A percentile compares a stretch with the other conserved stretches of the same genome.
Conservation (phyloP, 2,888 invertebrate species). For the Drosophila subquinaria region DNA sequence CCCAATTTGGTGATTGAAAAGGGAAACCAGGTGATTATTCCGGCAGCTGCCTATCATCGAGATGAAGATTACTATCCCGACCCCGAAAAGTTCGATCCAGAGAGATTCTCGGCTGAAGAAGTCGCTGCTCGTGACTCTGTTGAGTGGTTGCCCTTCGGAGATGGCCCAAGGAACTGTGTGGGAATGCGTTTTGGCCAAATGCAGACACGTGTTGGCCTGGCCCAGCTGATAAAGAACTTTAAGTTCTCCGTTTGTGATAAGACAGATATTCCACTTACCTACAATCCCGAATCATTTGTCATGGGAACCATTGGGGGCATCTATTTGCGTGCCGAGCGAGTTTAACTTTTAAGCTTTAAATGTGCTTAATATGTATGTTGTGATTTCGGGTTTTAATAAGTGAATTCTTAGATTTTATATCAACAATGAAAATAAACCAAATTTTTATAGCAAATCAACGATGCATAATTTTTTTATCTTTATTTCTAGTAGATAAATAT, state of each 20-base stretch:
- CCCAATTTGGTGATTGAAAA: constrained; percentile 86
- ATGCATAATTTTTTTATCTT: too few species aligned
- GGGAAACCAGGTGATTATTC: constrained; percentile 69
- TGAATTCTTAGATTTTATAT: neutral
- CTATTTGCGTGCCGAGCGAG: constrained; percentile 29
- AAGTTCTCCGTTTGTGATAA: constrained; percentile 65
- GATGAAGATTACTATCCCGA: constrained; percentile 86
- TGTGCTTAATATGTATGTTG: neutral
- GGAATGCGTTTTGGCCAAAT: constrained; percentile 83
- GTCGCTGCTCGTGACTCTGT: constrained; percentile 86
- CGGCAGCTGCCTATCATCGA: constrained; percentile 86
- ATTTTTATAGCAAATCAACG: too few species aligned
- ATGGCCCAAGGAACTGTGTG: constrained; percentile 83
- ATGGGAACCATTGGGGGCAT: constrained; percentile 58
- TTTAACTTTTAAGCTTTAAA: constrained; percentile 2
- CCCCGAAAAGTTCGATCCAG: constrained; percentile 88
- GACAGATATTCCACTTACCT: constrained; percentile 69
- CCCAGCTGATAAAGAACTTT: constrained; percentile 74
- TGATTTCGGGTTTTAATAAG: neutral
- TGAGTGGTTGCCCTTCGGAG: constrained; percentile 83
- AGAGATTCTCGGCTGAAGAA: constrained; percentile 87
- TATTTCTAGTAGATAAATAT: too few species aligned
- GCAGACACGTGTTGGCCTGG: constrained; percentile 78
- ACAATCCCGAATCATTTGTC: constrained; percentile 53
- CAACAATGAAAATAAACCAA: neutral